A percentile compares a stretch with the other conserved stretches of the same genome.
Conservation (phyloP, 1,140 invertebrate genomes). For the Trigoniulus corallinus region DNA sequence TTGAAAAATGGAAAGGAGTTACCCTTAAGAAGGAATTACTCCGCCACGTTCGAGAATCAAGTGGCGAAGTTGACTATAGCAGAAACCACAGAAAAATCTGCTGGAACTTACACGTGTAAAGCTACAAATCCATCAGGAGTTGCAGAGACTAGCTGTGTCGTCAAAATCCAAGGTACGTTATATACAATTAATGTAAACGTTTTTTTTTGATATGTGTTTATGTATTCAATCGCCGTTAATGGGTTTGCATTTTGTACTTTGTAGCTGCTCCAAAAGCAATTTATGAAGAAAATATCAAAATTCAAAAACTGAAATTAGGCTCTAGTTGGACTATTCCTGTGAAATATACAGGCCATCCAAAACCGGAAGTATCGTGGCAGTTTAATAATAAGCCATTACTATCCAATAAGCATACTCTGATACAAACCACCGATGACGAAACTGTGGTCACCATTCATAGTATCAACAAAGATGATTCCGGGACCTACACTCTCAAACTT, state of each 20-base stretch:
- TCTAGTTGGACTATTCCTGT: constrained; percentile 42
- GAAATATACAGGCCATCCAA: constrained; percentile 43
- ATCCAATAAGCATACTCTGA: constrained; percentile 29
- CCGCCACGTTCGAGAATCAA: constrained; percentile 48
- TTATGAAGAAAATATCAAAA: constrained; percentile 38
- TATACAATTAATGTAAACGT: not conserved
- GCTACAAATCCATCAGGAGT: constrained; percentile 50
- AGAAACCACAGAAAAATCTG: constrained; percentile 41
- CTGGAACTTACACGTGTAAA: constrained; percentile 47
- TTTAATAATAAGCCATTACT: constrained; percentile 34
- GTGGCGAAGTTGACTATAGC: constrained; percentile 51
- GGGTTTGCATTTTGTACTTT: constrained; percentile 1
- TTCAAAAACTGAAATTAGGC: constrained; percentile 38
- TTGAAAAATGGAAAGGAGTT: constrained; percentile 27
- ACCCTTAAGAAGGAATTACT: constrained; percentile 23
- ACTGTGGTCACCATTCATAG: constrained; percentile 43
- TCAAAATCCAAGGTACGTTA: constrained; percentile 38
- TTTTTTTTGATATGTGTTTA: constrained; percentile 18
- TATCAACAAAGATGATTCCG: constrained; percentile 39
- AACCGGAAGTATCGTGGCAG: constrained; percentile 43
- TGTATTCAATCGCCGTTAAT: not conserved
- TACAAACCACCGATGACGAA: constrained; percentile 36
- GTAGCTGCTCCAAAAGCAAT: constrained; percentile 41
- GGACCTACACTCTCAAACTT: constrained; percentile 44
- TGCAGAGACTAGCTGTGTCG: constrained; percentile 38